Evolutionary conservation across 1,140 invertebrate genomes (phyloP).

Genomic region (Oreohelix idahoensis): DNA sequence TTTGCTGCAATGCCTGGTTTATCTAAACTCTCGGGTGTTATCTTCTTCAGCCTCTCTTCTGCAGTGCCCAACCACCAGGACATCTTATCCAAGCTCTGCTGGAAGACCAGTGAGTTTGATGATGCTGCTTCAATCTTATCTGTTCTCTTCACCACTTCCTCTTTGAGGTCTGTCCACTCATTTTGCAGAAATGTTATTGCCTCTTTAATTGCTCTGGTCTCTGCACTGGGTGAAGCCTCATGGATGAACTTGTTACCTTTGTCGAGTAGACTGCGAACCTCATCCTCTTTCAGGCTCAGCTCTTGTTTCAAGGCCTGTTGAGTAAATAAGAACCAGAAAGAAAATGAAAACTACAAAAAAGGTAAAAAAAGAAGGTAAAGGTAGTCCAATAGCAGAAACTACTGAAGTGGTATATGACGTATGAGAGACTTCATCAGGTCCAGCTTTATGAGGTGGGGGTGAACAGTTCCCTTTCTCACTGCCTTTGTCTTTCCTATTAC

Average conservation of each 20-base stretch:
- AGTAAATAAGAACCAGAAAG: too few relatives aligned
- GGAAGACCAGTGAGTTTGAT: constrained; percentile 93
- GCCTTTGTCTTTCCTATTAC: too few relatives aligned
- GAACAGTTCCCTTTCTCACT: too few relatives aligned
- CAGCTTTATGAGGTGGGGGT: too few relatives aligned
- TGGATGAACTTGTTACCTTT: constrained; percentile 86
- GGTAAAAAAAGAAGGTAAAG: too few relatives aligned
- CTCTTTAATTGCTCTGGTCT: constrained; percentile 52
- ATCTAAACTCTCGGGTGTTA: constrained; percentile 87
- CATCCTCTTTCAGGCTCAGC: constrained; percentile 53
- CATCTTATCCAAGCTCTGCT: constrained; percentile 87
- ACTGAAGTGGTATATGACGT: too few relatives aligned
- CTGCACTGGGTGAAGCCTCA: constrained; percentile 72
- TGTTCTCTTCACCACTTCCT: constrained; percentile 51
- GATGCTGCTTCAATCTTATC: constrained; percentile 56
- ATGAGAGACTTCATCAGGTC: too few relatives aligned
- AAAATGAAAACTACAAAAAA: too few relatives aligned
- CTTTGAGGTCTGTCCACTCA: constrained; percentile 59
- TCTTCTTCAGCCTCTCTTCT: constrained; percentile 86
- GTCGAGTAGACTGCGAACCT: constrained; percentile 79
- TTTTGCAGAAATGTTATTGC: constrained; percentile 54
- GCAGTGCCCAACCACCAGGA: constrained; percentile 89
- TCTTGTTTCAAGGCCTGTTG: constrained; percentile 64
- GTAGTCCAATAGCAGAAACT: too few relatives aligned
- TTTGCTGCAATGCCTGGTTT: constrained; percentile 90